Evolutionary conservation across 2,797 vertebrate species (phyloP).

Genomic region (Chaetodon trifasciatus): DNA sequence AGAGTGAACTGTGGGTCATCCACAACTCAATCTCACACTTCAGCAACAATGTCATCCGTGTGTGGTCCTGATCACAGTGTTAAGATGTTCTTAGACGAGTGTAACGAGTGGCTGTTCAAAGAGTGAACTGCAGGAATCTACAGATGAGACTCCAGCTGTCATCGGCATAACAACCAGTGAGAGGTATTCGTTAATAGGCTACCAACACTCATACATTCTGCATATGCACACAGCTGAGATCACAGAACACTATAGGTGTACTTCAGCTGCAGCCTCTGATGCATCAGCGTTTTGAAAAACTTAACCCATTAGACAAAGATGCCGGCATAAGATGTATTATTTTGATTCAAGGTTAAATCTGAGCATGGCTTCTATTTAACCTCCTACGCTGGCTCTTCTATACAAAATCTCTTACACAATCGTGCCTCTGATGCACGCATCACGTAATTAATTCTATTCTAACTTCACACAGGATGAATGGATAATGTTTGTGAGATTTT

Average conservation of each 20-base stretch:
- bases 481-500: conserved; percentile 17
- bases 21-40: conserved; percentile 41
- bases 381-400: conserved; percentile 16
- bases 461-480: conserved; percentile 16
- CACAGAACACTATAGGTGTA: background rate
- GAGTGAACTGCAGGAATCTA: conserved; percentile 1
- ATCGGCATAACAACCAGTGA: conserved; percentile 2
- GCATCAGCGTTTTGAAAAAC: conserved; percentile 3
- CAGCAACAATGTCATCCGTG: conserved; percentile 21
- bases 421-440: conserved; percentile 2
- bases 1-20: conserved; percentile 44
- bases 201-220: conserved; percentile 1
- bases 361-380: conserved; percentile 22
- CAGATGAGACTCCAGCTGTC: conserved; percentile 21
- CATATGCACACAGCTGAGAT: background rate
- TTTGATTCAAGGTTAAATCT: conserved; percentile 20
- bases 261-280: background rate
- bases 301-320: background rate
- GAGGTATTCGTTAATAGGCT: background rate
- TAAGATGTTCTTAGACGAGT: conserved; percentile 54
- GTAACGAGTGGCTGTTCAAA: conserved; percentile 8
- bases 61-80: conserved; percentile 38
- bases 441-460: conserved; percentile 17
- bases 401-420: conserved; percentile 19
- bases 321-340: background rate